Evolutionary conservation across 1,140 invertebrate genomes (phyloP).

Genomic region (Drosophila sucinea): DNA sequence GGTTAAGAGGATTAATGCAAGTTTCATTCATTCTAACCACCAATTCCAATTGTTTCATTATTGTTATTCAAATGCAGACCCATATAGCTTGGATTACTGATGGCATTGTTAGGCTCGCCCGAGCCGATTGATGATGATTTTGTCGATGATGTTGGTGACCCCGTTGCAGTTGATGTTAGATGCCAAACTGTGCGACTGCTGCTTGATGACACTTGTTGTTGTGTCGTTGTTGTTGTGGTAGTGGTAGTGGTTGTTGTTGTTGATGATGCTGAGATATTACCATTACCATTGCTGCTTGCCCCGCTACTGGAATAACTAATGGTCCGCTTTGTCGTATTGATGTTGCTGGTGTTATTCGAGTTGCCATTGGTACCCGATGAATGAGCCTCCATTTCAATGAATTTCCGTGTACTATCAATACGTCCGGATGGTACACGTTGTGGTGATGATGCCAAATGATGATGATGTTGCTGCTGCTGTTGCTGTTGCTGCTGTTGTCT

Average conservation of each 20-base stretch:
- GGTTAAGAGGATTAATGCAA: slow-evolving; percentile 36
- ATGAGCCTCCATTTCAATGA: slow-evolving; percentile 76
- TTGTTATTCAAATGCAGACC: slow-evolving; percentile 80
- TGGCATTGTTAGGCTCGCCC: slow-evolving; percentile 75
- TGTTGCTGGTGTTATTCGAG: slow-evolving; percentile 30
- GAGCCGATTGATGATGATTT: slow-evolving; percentile 69
- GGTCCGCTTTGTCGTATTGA: not conserved
- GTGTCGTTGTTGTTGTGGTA: slow-evolving; percentile 35
- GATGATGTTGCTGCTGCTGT: slow-evolving; percentile 20
- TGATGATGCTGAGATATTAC: slow-evolving; percentile 59
- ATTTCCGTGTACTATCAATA: slow-evolving; percentile 67
- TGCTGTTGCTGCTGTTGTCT: slow-evolving; percentile 44
- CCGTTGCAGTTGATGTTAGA: slow-evolving; percentile 53
- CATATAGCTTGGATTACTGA: slow-evolving; percentile 83
- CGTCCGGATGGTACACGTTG: slow-evolving; percentile 62
- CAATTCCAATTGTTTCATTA: slow-evolving; percentile 73
- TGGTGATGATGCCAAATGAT: slow-evolving; percentile 38
- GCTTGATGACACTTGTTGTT: slow-evolving; percentile 48
- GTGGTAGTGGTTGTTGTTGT: slow-evolving; percentile 48
- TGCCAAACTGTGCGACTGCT: slow-evolving; percentile 82
- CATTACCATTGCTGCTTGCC: slow-evolving; percentile 76
- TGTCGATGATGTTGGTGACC: slow-evolving; percentile 72
- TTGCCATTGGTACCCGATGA: slow-evolving; percentile 40
- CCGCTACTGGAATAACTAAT: slow-evolving; percentile 34
- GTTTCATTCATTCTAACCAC: slow-evolving; percentile 59